Base-by-base conservation (phyloP, 1,140 invertebrate species). In the Trachymyrmex septentrionalis region DNA sequence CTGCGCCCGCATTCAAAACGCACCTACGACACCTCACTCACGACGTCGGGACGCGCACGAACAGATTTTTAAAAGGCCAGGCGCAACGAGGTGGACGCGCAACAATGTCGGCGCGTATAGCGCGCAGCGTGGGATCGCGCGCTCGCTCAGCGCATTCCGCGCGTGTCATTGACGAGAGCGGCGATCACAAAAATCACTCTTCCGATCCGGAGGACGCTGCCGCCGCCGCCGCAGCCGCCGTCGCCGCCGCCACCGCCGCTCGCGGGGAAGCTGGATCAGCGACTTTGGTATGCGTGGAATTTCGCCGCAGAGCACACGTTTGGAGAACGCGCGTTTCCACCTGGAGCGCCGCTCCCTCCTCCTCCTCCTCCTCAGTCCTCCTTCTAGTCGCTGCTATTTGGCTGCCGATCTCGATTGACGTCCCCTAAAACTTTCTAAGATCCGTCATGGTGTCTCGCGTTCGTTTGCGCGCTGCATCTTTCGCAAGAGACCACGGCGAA, bases 61-160 rank as follows among this genome's bases (percentile, higher is more conserved):
- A 69, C n/a, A 24, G n/a, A 53, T 53, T 86, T 86, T 86, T 81
- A 44, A 67, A 67, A 67, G 27, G 24, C 38, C 59, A 38, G 81
- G 27, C n/a, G 14, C 7, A 61, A 69, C 27, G 53, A 30, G 44
- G 21, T 4, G 24, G 38, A 81, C 64, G 34, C 64, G 73, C 50
- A 80, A 80, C 75, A 86, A 80, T 86, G 75, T 86, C 85, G 50
- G 75, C 82, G 63, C 77, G 50, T 67, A 78, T 55, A 66, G 53
- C 75, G 75, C 38, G 75, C 38, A 86, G 85, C 85, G 85, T 86
- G 75, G 77, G 64, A 86, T 86, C 75, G 85, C 64, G 53, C 64
- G 82, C 89, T 87, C 78, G 91, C 92, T 94, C 85, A 94, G 91
- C 92, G 90, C 93, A 94, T 94, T 94, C 92, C 91, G 93, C 86